Conservation (phyloP, 2,113 vertebrate species). For the Lepus americanus region DNA sequence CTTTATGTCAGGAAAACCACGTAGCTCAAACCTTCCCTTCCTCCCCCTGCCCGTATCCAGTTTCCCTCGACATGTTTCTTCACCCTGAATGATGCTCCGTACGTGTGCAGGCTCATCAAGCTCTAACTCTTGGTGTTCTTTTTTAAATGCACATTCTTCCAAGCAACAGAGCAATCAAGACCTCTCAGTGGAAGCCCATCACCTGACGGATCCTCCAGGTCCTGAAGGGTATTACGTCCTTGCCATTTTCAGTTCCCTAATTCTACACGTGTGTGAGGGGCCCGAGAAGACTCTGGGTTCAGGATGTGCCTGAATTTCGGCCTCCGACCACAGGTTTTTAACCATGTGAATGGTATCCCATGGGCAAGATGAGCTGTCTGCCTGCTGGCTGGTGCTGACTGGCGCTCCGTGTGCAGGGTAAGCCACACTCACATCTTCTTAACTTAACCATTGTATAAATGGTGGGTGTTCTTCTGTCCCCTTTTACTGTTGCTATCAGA, state of each 20-base stretch:
- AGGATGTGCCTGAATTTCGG: background rate
- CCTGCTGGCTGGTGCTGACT: background rate
- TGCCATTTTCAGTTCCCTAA: background rate
- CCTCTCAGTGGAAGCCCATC: background rate
- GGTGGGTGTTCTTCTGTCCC: background rate
- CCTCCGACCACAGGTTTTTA: background rate
- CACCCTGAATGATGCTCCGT: background rate
- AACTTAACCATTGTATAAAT: background rate
- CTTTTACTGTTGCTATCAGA: background rate
- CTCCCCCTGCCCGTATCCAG: background rate
- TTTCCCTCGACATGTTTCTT: background rate
- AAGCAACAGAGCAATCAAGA: background rate
- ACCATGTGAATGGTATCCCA: background rate
- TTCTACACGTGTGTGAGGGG: background rate
- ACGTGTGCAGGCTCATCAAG: background rate
- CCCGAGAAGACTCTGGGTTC: background rate
- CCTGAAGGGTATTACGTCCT: background rate
- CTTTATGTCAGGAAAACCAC: background rate
- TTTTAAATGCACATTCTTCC: background rate
- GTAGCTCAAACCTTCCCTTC: background rate
- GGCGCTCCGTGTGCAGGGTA: accelerated
- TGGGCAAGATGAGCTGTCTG: no score
- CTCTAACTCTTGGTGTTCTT: background rate
- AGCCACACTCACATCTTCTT: background rate
- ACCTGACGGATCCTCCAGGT: background rate